Percentiles rank a stretch among this genome's conserved stretches.
Evolutionary conservation across 1,140 invertebrate genomes (phyloP).

Genomic region (Nixonia krombeini): DNA sequence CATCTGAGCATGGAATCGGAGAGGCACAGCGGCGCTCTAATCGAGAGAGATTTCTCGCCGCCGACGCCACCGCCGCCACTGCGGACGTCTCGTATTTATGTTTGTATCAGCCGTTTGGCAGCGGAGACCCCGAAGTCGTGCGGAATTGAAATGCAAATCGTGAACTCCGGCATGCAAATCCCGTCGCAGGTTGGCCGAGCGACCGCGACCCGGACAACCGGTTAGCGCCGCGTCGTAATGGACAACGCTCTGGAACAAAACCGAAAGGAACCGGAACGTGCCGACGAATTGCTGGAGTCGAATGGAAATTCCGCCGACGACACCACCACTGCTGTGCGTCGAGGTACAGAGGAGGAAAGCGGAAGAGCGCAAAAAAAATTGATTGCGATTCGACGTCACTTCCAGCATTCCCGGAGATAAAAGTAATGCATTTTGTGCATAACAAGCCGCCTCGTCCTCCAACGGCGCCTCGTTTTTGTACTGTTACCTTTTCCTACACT

Average conservation of each 20-base stretch:
- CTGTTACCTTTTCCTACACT: not conserved
- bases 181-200: slow-evolving; percentile 59
- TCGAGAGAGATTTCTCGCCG: slow-evolving; percentile 28
- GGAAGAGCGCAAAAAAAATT: slow-evolving; percentile 56
- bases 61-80: slow-evolving; percentile 22
- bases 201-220: slow-evolving; percentile 43
- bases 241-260: slow-evolving; percentile 49
- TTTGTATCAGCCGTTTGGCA: slow-evolving; percentile 66
- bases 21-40: slow-evolving; percentile 26
- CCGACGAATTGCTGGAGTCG: slow-evolving; percentile 43
- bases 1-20: slow-evolving; percentile 13
- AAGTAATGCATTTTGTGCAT: slow-evolving; percentile 63
- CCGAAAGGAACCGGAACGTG: slow-evolving; percentile 55
- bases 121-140: slow-evolving; percentile 55
- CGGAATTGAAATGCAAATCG: slow-evolving; percentile 71
- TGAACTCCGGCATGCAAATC: slow-evolving; percentile 69
- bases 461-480: too few relatives aligned
- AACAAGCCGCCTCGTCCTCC: slow-evolving; percentile 46
- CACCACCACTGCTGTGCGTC: too few relatives aligned
- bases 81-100: slow-evolving; percentile 64
- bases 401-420: slow-evolving; percentile 53
- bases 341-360: slow-evolving; percentile 7
- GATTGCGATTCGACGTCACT: slow-evolving; percentile 66
- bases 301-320: too few relatives aligned
- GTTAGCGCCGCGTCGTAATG: slow-evolving; percentile 32